phyloP scores from a whole-genome alignment of 2,797 vertebrate genomes.

The Alosa sapidissima region DNA sequence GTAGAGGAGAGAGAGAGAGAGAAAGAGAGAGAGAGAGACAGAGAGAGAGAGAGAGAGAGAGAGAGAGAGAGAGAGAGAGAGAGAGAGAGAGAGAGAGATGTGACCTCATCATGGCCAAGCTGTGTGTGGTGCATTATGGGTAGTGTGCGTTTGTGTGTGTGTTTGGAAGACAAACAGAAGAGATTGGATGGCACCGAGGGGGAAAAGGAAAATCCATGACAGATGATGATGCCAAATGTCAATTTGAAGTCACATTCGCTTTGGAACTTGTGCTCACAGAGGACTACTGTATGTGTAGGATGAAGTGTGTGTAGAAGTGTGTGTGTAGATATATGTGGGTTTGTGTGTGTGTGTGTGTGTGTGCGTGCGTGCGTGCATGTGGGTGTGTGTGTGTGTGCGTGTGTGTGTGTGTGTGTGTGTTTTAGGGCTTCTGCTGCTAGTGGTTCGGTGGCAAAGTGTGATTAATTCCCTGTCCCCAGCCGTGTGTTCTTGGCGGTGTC shows the following conservation, averaged over 20 bases:
- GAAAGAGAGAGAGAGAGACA: neutral
- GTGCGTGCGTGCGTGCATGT: neutral
- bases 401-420: neutral
- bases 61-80: neutral
- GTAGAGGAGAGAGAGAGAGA: neutral
- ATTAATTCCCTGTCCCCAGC: constrained; percentile 51
- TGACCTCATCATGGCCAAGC: neutral
- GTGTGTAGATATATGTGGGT: neutral
- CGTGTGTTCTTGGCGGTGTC: constrained; percentile 56
- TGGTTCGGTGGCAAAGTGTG: neutral
- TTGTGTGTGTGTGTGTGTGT: constrained; percentile 56
- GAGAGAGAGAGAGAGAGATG: neutral
- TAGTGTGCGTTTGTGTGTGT: no score
- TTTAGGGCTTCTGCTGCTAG: neutral
- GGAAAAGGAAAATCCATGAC: neutral
- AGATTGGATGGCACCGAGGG: neutral
- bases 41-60: neutral
- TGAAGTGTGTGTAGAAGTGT: neutral
- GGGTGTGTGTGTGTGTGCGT: neutral
- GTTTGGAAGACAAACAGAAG: neutral
- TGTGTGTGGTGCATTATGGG: neutral
- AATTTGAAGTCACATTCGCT: no score
- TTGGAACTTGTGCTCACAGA: neutral
- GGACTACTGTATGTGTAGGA: neutral
- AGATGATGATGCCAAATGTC: neutral